phyloP scores from a whole-genome alignment of 2,888 invertebrate genomes.

The Brachyopa scutellaris region DNA sequence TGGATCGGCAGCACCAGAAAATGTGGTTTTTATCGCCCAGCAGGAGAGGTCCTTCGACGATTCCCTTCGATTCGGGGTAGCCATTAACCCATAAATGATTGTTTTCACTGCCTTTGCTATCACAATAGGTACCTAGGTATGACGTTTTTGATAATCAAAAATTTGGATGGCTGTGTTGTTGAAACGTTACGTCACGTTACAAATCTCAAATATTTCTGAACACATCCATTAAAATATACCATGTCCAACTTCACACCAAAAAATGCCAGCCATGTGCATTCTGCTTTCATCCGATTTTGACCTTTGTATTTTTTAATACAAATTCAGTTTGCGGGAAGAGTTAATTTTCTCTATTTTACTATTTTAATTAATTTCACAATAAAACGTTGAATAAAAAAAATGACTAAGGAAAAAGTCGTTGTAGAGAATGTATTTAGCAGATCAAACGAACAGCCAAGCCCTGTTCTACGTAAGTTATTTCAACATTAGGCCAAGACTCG shows the following conservation, averaged over 20 bases:
- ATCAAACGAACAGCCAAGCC: conserved; percentile 54
- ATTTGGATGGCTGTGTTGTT: too few species aligned
- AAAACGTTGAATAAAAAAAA: conserved; percentile 36
- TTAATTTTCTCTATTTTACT: not conserved
- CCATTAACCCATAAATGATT: too few species aligned
- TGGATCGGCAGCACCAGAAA: too few species aligned
- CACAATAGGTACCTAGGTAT: too few species aligned
- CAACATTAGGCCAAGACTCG: not conserved
- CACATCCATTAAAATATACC: not conserved
- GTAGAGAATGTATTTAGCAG: conserved; percentile 74
- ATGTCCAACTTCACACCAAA: not conserved
- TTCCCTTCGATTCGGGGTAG: too few species aligned
- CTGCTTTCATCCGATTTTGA: not conserved
- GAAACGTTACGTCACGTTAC: not conserved
- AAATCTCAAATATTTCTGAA: not conserved
- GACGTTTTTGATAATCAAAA: too few species aligned
- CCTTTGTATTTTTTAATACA: not conserved
- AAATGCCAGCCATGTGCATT: not conserved
- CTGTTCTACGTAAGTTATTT: conserved; percentile 77
- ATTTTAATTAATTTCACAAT: not conserved
- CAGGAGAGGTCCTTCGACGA: too few species aligned
- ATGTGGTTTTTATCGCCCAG: too few species aligned
- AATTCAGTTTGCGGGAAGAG: too few species aligned
- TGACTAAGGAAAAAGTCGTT: conserved; percentile 76
- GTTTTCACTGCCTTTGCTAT: too few species aligned